A percentile compares a stretch with the other conserved stretches of the same genome.
Conservation (phyloP, 2,113 vertebrate species). For the Oreochromis tanganicae region DNA sequence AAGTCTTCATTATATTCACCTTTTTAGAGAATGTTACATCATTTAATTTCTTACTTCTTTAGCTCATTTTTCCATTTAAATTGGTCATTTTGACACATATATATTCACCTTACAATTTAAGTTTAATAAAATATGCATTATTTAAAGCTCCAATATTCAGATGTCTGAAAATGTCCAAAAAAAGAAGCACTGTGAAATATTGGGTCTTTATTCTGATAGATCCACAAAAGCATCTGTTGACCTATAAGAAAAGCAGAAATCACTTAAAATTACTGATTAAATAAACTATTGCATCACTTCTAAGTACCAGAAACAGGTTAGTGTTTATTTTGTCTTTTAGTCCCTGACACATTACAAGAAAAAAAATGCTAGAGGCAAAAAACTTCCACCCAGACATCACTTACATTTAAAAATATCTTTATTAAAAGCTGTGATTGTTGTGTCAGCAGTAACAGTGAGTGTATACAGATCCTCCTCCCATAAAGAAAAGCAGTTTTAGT, state of each 20-base stretch:
- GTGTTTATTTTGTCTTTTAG: background rate
- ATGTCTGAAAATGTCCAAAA: background rate
- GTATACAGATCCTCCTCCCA: background rate
- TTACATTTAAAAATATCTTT: conserved; percentile 23
- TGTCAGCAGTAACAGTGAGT: background rate
- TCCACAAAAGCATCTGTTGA: background rate
- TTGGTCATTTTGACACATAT: background rate
- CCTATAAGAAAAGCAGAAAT: background rate
- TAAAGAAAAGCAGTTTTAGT: background rate
- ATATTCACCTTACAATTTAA: background rate
- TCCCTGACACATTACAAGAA: background rate
- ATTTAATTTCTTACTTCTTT: background rate
- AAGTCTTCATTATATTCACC: background rate
- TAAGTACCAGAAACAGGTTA: background rate
- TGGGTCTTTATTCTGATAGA: background rate
- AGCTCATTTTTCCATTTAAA: background rate
- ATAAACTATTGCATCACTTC: background rate
- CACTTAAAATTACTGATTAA: background rate
- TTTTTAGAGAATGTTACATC: background rate
- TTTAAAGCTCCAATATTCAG: background rate
- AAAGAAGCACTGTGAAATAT: background rate
- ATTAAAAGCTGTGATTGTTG: background rate
- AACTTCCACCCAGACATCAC: background rate
- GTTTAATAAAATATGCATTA: background rate
- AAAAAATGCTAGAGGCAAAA: background rate